Evolutionary conservation across 2,797 vertebrate genomes (phyloP), one percentile per base, ranked within the genome.

Genomic region (Clarias fuscus): DNA sequence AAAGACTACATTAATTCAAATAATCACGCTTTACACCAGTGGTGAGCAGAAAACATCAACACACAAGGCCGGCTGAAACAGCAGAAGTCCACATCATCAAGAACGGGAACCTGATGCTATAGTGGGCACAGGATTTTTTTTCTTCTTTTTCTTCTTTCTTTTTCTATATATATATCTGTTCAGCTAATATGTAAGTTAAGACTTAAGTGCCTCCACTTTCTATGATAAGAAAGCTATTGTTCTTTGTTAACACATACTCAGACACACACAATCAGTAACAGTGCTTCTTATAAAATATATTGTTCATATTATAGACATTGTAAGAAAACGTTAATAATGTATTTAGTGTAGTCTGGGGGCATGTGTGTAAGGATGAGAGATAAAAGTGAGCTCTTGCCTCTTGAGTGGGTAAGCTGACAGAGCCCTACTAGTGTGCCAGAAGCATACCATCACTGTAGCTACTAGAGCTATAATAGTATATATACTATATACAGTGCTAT

Each of bases 321-420:
- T 67, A 81, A 81, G 24, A 27, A n/a, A 67, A 81, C 40, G 53
- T 81, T 81, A 81, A 81, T 81, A 81, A 81, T 80, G 37, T 61
- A 80, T 81, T 79, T 65, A 81, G 61, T 67, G 17, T 18, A 72
- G 82, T 59, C 58, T 62, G 37, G n/a, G 20, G 20, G 59, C 27
- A n/a, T 73, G 70, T 73, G 14, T 48, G 20, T 64, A 79, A 79
- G 58, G 65, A 71, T 77, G 83, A 68, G 76, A 73, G 61, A 71
- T 59, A 59, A 62, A 67, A 75, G 59, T 82, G 70, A 65, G 85
- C 79, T 88, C 83, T 81, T 85, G 77, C 67, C 33, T 72, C 67
- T 43, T 77, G 71, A 85, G 78, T 53, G 18, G 82, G 65, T 75
- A 30, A 83, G 67, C 68, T 85, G 43, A 84, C 81, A 88, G 48